Evolutionary conservation across 2,797 vertebrate genomes (phyloP).

Genomic region (Cyprinodon diabolis): DNA sequence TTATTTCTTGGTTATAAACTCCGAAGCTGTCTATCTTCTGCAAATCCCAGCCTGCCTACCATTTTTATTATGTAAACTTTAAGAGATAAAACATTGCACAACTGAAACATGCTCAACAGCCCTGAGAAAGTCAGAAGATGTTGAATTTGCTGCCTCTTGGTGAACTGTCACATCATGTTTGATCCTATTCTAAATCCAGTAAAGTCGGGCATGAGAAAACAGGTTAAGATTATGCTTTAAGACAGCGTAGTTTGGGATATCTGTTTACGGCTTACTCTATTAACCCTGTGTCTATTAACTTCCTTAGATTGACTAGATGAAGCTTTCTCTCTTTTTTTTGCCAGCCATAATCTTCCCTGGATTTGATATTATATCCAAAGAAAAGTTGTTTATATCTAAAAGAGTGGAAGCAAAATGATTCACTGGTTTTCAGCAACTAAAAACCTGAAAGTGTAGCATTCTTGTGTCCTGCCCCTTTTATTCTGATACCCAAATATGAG

Average conservation of each 20-base stretch:
- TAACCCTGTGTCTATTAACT: too few relatives aligned
- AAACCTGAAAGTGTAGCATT: background rate
- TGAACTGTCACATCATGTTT: background rate
- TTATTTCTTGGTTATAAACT: slow-evolving; percentile 1
- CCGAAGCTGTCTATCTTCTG: background rate
- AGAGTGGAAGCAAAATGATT: background rate
- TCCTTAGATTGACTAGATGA: too few relatives aligned
- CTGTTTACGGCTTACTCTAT: background rate
- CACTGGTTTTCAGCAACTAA: background rate
- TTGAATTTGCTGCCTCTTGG: background rate
- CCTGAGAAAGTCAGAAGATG: background rate
- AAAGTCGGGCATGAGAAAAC: background rate
- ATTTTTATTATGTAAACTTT: background rate
- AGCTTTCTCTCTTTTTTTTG: too few relatives aligned
- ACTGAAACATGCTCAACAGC: background rate
- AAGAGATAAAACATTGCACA: background rate
- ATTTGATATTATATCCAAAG: background rate
- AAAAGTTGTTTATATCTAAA: background rate
- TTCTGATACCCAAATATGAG: background rate
- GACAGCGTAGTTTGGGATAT: background rate
- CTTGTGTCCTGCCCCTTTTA: background rate
- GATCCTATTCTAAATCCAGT: background rate
- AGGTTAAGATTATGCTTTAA: background rate
- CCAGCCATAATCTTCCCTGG: background rate
- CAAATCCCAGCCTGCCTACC: background rate